Evolutionary conservation across 2,113 vertebrate species (phyloP).

Genomic region (Alligator sinensis): DNA sequence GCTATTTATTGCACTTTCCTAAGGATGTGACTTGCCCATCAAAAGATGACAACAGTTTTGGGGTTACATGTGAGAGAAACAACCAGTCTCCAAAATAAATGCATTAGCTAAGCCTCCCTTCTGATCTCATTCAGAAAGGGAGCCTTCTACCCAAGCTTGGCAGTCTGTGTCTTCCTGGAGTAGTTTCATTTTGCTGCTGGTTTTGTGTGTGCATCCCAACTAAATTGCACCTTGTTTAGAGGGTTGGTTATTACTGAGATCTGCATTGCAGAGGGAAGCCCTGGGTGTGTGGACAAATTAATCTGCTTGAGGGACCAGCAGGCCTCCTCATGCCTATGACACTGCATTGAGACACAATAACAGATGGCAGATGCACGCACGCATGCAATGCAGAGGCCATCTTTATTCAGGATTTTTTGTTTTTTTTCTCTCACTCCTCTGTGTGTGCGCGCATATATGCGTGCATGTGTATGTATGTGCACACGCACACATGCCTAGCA

Average conservation of each 20-base stretch:
- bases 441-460: background rate
- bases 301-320: background rate
- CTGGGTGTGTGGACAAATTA: background rate
- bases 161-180: background rate
- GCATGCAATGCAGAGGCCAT: conserved; percentile 39
- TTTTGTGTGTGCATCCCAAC: background rate
- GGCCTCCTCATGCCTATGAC: background rate
- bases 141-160: background rate
- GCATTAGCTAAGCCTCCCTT: background rate
- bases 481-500: conserved; percentile 11
- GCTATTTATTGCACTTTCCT: background rate
- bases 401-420: conserved; percentile 72
- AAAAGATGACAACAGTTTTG: background rate
- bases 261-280: conserved; percentile 7
- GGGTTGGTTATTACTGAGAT: background rate
- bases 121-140: background rate
- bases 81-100: background rate
- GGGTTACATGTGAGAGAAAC: background rate
- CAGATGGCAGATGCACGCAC: background rate
- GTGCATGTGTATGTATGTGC: background rate
- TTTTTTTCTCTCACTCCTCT: background rate
- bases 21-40: background rate
- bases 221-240: background rate
- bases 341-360: conserved; percentile 13
- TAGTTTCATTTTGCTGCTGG: background rate